Evolutionary conservation across 2,797 vertebrate genomes (phyloP), one percentile per base, ranked within the genome.

Genomic region (Catostomus latipinnis): DNA sequence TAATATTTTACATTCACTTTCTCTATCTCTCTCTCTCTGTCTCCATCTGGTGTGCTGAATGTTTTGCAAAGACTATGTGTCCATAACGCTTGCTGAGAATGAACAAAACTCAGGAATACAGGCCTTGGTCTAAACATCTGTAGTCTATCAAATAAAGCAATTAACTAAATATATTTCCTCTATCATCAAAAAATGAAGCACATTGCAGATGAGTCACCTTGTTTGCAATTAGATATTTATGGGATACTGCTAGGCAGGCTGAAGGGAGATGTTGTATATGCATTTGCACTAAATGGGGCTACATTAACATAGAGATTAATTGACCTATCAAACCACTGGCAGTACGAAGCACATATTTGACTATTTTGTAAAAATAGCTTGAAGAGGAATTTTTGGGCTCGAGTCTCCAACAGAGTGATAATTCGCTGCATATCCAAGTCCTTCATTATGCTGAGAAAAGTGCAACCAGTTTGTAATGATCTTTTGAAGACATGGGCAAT

Each of bases 391-490:
- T 72, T 16, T 34, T 4, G 48, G 54, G 43, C 49, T 56, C 0
- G 8, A 77, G 13, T 12, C 66, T 66, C 46, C 46, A 50, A 58
- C 67, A 61, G 72, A 65, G 70, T n/a, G 9, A 67, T 78, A 82
- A 74, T 74, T 82, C 43, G 58, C 70, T 74, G 50, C 75, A 74
- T 5, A 71, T 80, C 80, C 70, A 67, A 86, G 67, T 78, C 72
- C 43, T 58, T 18, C 73, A 68, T 60, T 82, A 65, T 85, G 76
- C 84, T 11, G 61, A 79, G 78, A 85, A 14, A 58, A 81, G 45
- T 69, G 79, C 85, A 86, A 85, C 83, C 76, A 81, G 56, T 82
- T 65, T 57, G 54, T 12, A 58, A 85, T 86, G 16, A 58, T 71
- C 61, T 57, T 58, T 74, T 71, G 61, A 76, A 70, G 70, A 81